A percentile compares a stretch with the other conserved stretches of the same genome.
Conservation (phyloP, 2,888 invertebrate genomes). For the Apodemia zela region DNA sequence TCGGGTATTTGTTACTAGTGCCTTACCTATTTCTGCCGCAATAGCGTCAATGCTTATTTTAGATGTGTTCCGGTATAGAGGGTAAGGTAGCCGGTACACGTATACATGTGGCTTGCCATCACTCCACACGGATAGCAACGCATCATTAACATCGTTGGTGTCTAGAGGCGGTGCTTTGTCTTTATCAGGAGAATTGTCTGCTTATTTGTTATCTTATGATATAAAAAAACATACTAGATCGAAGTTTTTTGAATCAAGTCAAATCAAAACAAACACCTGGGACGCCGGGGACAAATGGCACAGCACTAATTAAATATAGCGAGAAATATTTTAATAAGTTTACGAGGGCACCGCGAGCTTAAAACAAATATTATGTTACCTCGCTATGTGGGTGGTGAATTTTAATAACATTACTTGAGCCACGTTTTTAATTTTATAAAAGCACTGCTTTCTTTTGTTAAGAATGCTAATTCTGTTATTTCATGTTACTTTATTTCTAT, state of each 20-base stretch:
- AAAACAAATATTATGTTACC: slow-evolving; percentile 74
- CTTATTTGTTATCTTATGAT: too few species aligned
- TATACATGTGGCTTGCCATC: too few species aligned
- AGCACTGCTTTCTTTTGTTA: slow-evolving; percentile 53
- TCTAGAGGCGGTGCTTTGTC: too few species aligned
- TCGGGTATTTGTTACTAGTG: too few species aligned
- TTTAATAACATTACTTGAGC: slow-evolving; percentile 75
- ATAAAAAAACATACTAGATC: background rate
- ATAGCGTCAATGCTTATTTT: too few species aligned
- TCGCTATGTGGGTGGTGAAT: slow-evolving; percentile 65
- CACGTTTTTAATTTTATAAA: slow-evolving; percentile 75
- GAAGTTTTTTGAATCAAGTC: slow-evolving; percentile 17
- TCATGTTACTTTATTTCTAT: slow-evolving; percentile 18
- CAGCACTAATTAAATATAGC: slow-evolving; percentile 74
- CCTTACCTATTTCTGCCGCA: too few species aligned
- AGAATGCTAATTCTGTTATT: slow-evolving; percentile 25
- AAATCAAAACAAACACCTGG: slow-evolving; percentile 48
- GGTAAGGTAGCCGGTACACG: too few species aligned
- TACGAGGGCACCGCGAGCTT: slow-evolving; percentile 63
- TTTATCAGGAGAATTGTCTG: too few species aligned
- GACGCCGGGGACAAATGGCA: slow-evolving; percentile 63
- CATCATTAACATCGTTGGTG: too few species aligned
- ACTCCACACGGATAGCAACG: too few species aligned
- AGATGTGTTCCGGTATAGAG: too few species aligned
- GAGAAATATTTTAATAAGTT: slow-evolving; percentile 79